A percentile compares a stretch with the other conserved stretches of the same genome.
Conservation (phyloP, 2,888 invertebrate genomes). For the Carterocephalus palaemon region DNA sequence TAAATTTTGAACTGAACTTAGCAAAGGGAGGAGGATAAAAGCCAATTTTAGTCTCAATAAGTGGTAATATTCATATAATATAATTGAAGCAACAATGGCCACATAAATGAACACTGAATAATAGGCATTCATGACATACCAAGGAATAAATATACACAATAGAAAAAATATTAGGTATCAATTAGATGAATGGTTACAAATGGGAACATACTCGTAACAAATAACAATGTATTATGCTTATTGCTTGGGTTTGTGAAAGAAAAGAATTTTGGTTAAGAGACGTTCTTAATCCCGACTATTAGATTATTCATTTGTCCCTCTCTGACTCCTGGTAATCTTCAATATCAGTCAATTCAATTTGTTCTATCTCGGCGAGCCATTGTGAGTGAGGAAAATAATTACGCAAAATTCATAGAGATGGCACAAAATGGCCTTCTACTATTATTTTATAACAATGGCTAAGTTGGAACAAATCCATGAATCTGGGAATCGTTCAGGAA, state of each 20-base stretch:
- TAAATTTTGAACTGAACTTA: too few relatives aligned
- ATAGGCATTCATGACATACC: too few relatives aligned
- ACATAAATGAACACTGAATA: too few relatives aligned
- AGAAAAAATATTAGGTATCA: too few relatives aligned
- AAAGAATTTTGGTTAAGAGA: conserved; percentile 1
- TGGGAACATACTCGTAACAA: conserved; percentile 17
- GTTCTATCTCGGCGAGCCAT: conserved; percentile 4
- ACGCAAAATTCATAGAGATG: conserved; percentile 7
- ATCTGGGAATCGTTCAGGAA: conserved; percentile 6
- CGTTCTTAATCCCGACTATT: conserved; percentile 4
- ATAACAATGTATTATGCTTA: conserved; percentile 12
- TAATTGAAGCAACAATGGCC: too few relatives aligned
- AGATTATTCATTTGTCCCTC: conserved; percentile 4
- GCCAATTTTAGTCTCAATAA: too few relatives aligned
- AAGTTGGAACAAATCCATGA: conserved; percentile 11
- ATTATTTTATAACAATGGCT: conserved; percentile 6
- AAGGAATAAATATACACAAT: too few relatives aligned
- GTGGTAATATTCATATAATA: too few relatives aligned
- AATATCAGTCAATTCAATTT: conserved; percentile 12
- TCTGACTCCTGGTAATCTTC: conserved; percentile 10
- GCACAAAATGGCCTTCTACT: conserved; percentile 6
- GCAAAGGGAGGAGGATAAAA: too few relatives aligned
- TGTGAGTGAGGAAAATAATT: conserved; percentile 13
- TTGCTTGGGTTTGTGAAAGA: conserved; percentile 7
- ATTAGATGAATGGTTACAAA: conserved; percentile 17